Evolutionary conservation across 1,140 invertebrate genomes (phyloP).

Genomic region (Drosophila bifasciata): DNA sequence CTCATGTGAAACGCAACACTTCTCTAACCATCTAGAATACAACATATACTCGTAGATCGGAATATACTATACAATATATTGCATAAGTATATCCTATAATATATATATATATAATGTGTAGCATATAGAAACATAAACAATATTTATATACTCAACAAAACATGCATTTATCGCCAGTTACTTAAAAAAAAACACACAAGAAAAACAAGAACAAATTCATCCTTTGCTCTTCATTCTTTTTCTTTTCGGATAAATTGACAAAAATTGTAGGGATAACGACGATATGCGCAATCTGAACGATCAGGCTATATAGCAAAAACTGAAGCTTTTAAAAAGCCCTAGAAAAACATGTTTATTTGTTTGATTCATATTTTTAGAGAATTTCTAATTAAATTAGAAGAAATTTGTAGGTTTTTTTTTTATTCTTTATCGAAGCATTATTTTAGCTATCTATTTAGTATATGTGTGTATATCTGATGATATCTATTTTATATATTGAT

Average conservation of each 20-base stretch:
- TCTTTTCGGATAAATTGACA: slow-evolving; percentile 62
- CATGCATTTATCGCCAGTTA: slow-evolving; percentile 17
- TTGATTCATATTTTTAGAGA: slow-evolving; percentile 36
- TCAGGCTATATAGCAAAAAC: slow-evolving; percentile 18
- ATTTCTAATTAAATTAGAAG: slow-evolving; percentile 75
- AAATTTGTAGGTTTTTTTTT: slow-evolving; percentile 31
- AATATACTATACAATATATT: slow-evolving; percentile 26
- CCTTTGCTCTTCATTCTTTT: slow-evolving; percentile 9
- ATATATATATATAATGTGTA: slow-evolving; percentile 6
- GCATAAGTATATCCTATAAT: slow-evolving; percentile 17
- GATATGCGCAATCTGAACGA: slow-evolving; percentile 10
- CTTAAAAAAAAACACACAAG: slow-evolving; percentile 34
- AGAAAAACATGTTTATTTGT: slow-evolving; percentile 13
- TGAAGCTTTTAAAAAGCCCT: slow-evolving; percentile 68
- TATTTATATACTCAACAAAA: slow-evolving; percentile 41
- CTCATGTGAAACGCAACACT: slow-evolving; percentile 75
- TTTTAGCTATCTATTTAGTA: slow-evolving; percentile 44
- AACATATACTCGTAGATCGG: slow-evolving; percentile 12
- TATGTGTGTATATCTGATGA: slow-evolving; percentile 1
- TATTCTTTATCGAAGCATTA: slow-evolving; percentile 39
- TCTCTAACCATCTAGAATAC: slow-evolving; percentile 47
- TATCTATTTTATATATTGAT: slow-evolving; percentile 33
- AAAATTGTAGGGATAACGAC: slow-evolving; percentile 70
- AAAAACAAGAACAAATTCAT: slow-evolving; percentile 45
- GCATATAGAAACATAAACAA: slow-evolving; percentile 12